Base-by-base conservation (phyloP, 35 echinoderm and acorn worm species). In the Ophiothrix spiculata region DNA sequence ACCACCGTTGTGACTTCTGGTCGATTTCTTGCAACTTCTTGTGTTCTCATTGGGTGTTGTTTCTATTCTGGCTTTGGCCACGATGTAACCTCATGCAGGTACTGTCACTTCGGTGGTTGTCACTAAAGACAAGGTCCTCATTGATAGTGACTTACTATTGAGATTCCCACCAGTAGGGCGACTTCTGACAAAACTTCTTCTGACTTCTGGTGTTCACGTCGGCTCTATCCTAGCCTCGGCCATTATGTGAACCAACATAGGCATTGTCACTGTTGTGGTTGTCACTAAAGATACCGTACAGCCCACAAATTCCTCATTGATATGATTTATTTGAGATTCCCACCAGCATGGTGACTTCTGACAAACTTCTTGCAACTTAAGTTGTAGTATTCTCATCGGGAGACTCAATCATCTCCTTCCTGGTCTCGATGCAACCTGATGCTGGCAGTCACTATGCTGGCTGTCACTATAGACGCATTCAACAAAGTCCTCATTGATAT, bases 241-340 rank as follows among this genome's bases (percentile, higher is more conserved):
- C 35, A 79, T 77, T 37, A 93, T 90, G 80, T 88, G 88, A 8
- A 86, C 90, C 56, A 74, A 77, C 13, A 56, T 39, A n/a, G 90
- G 63, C 40, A 97, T 81, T 0, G 90, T 90, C 17, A 97, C 94
- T 45, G 91, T 97, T 38, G 92, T 94, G 32, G 85, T 93, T 33
- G 89, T 80, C 8, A 97, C 75, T 11, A 91, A 93, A 78, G 90
- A 85, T 25, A 93, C 94, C 94, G 92, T 80, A 19, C 35, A 38
- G 19, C 36, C 77, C 28, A 77, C 13, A 35, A 29, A 87, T 33
- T 63, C 28, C 28, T 14, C 56, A 63, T 15, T 15, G 14, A 63
- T 28, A 28, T 15, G n/a, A n/a, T 15, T 14, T 63, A 28, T 14
- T 63, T 14, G 14, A 14, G 14, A 63, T 63, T 15, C 14, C 56